These are phyloP conservation scores for Poecilia wingei DNA, from an alignment of 2,797 vertebrate genomes.

Conservation along the genomic window DNA sequence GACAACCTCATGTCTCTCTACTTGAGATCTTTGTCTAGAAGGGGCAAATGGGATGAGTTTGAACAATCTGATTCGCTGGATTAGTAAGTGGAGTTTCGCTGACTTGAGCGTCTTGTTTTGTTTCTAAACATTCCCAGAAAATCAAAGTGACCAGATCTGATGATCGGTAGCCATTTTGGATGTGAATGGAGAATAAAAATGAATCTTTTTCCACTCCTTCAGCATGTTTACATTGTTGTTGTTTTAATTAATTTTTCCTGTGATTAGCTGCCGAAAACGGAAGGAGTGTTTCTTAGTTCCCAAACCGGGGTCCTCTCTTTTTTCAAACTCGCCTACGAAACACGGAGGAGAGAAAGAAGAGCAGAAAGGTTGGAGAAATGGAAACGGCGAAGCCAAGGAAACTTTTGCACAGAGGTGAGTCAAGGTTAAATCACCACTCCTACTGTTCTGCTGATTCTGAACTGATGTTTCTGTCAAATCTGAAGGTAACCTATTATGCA, in stretches of 20 bases:
- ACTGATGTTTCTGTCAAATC: not conserved
- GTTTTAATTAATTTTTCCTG: not conserved
- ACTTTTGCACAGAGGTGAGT: conserved; percentile 69
- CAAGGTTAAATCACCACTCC: not conserved
- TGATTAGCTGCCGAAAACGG: conserved; percentile 77
- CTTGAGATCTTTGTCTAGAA: conserved; percentile 52
- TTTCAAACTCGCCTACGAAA: conserved; percentile 27
- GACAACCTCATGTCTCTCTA: conserved; percentile 43
- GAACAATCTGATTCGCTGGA: conserved; percentile 72
- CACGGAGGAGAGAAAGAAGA: not conserved
- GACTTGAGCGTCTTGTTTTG: not conserved
- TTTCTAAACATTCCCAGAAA: not conserved
- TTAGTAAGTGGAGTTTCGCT: conserved; percentile 76
- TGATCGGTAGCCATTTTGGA: not conserved
- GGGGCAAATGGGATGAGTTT: conserved; percentile 63
- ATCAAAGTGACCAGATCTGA: not conserved
- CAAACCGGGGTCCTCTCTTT: not conserved
- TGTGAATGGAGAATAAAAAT: not conserved
- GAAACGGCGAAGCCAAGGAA: conserved; percentile 11
- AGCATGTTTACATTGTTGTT: not conserved
- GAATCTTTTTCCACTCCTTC: not conserved
- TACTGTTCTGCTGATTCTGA: not conserved
- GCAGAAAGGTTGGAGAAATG: not conserved
- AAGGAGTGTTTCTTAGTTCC: conserved; percentile 73
- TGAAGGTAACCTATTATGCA: not conserved